Evolutionary conservation across 2,113 vertebrate species (phyloP).

Genomic region (Micronycteris hirsuta): DNA sequence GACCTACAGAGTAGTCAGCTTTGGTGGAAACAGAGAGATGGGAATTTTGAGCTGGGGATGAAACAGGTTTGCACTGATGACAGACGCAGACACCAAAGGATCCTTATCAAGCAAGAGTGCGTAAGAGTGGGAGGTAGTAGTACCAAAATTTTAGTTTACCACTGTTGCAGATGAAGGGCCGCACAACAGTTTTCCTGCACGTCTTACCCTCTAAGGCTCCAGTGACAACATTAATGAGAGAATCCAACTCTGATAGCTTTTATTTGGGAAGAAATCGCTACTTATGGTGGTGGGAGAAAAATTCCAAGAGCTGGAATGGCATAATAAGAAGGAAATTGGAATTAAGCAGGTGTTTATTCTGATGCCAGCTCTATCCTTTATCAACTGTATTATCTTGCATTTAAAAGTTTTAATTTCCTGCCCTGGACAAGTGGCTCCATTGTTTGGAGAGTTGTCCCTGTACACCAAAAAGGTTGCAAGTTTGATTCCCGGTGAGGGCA

Average conservation of each 20-base stretch:
- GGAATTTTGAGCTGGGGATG: neutral
- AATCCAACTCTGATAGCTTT: neutral
- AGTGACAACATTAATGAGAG: neutral
- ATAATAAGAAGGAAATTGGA: neutral
- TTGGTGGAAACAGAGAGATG: neutral
- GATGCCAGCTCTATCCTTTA: neutral
- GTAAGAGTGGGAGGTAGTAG: neutral
- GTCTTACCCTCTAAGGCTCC: neutral
- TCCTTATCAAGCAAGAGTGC: neutral
- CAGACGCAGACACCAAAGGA: neutral
- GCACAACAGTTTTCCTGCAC: neutral
- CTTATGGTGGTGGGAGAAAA: neutral
- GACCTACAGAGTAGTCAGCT: neutral
- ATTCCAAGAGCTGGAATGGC: neutral
- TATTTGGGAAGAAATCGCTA: neutral
- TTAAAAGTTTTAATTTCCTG: neutral
- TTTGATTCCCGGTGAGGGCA: too few relatives aligned
- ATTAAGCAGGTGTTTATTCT: neutral
- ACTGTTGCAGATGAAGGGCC: too few relatives aligned
- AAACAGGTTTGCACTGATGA: neutral
- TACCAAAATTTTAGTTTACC: neutral
- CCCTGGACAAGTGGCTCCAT: too few relatives aligned
- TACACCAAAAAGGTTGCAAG: too few relatives aligned
- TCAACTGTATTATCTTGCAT: neutral
- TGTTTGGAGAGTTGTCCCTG: too few relatives aligned